Conservation (phyloP, 2,797 vertebrate species). For the Coregonus suidteri region DNA sequence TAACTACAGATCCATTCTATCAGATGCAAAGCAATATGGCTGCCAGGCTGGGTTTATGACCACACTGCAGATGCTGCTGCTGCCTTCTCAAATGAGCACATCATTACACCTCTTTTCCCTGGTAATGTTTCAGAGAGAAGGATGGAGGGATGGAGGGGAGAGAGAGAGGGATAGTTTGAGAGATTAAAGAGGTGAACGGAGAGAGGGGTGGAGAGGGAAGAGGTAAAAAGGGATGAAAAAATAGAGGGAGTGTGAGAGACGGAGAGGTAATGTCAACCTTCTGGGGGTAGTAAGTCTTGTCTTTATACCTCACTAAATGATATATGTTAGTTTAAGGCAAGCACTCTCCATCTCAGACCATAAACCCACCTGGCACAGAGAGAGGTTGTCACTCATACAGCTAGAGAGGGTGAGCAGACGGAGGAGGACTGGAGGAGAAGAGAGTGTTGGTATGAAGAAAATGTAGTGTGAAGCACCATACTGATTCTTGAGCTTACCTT, state of each 20-base stretch:
- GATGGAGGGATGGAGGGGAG: not conserved
- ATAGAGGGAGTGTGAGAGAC: not conserved
- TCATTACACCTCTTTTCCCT: constrained; percentile 52
- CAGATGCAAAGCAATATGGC: constrained; percentile 44
- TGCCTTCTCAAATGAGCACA: constrained; percentile 46
- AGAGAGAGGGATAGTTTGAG: not conserved
- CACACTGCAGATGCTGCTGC: constrained; percentile 30
- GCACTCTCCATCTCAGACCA: constrained; percentile 68
- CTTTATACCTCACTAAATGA: constrained; percentile 61
- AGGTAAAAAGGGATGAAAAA: constrained; percentile 8
- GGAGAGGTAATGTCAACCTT: constrained; percentile 4
- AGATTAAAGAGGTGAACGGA: not conserved
- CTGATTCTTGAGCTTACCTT: constrained; percentile 87
- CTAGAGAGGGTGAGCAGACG: constrained; percentile 3
- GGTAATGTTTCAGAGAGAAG: constrained; percentile 28
- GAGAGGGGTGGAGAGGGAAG: constrained; percentile 17
- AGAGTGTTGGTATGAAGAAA: constrained; percentile 71
- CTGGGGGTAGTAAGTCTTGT: constrained; percentile 24
- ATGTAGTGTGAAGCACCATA: constrained; percentile 85
- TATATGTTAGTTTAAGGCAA: constrained; percentile 38
- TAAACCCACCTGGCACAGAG: constrained; percentile 68
- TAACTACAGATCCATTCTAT: constrained; percentile 41
- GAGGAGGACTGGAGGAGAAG: not conserved
- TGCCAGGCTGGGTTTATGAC: constrained; percentile 54
- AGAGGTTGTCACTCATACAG: constrained; percentile 78